Evolutionary conservation across 2,888 invertebrate species (phyloP).

Genomic region (Rhamphomyia laevipes): DNA sequence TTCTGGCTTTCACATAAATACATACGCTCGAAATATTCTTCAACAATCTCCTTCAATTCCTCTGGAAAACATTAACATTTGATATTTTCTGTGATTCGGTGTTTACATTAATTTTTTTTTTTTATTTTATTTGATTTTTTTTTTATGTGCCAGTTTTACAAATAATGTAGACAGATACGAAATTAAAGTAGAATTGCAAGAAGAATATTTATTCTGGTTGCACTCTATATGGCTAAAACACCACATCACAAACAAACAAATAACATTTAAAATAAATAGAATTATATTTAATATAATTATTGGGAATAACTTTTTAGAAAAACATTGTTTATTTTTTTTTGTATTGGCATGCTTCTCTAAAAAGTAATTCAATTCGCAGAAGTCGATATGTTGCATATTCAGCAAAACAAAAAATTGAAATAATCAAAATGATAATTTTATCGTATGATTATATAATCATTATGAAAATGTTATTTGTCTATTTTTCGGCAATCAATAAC

Average conservation of each 20-base stretch:
- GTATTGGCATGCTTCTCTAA: background rate
- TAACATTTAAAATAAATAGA: background rate
- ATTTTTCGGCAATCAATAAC: no score
- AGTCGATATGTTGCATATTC: background rate
- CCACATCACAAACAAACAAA: background rate
- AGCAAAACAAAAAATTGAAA: background rate
- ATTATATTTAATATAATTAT: background rate
- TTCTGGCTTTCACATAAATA: constrained; percentile 97
- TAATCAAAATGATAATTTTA: background rate
- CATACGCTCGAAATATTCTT: constrained; percentile 95
- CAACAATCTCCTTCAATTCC: constrained; percentile 82
- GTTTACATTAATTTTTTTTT: constrained; percentile 15
- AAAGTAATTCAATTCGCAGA: background rate
- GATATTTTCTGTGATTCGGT: constrained; percentile 24
- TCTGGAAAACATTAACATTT: constrained; percentile 28
- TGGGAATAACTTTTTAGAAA: background rate
- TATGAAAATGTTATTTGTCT: no score
- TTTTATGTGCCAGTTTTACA: constrained; percentile 5
- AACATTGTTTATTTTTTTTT: background rate
- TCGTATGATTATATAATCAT: no score
- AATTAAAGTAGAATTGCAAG: constrained; percentile 1
- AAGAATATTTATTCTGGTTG: background rate
- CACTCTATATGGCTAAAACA: background rate
- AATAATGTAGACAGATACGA: constrained; percentile 11
- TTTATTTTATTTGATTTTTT: constrained; percentile 5